Conservation (phyloP, 2,797 vertebrate species). For the Darevskia nairensis region DNA sequence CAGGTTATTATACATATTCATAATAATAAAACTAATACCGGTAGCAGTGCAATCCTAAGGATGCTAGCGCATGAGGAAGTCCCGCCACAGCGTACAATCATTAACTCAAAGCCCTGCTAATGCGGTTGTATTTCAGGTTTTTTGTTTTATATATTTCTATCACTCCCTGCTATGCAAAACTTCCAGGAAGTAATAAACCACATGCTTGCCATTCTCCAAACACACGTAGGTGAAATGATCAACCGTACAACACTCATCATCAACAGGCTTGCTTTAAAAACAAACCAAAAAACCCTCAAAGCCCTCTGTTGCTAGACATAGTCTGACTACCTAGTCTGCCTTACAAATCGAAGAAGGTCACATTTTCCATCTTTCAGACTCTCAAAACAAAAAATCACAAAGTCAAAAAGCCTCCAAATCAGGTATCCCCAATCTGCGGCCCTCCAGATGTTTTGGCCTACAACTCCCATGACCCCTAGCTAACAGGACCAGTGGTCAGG, state of each 20-base stretch:
- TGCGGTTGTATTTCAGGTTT: neutral
- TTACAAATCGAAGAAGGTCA: neutral
- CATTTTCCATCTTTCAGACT: neutral
- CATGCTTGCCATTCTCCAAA: neutral
- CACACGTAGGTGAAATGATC: neutral
- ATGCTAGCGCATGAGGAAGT: neutral
- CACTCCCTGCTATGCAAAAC: neutral
- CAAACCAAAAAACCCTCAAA: neutral
- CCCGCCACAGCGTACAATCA: neutral
- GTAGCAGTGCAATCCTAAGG: neutral
- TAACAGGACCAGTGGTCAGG: too few relatives aligned
- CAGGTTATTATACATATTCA: neutral
- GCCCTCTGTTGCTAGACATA: neutral
- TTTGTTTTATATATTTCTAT: neutral
- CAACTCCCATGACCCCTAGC: too few relatives aligned
- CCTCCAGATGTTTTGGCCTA: too few relatives aligned
- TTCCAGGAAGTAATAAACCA: neutral
- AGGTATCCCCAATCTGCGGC: too few relatives aligned
- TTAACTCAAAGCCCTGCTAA: neutral
- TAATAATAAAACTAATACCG: neutral
- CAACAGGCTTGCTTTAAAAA: neutral
- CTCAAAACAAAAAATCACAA: neutral
- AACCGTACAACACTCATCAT: neutral
- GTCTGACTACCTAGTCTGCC: neutral
- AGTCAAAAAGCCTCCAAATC: neutral